Base-by-base conservation (phyloP, 2,888 invertebrate species). In the Cantharis nigra region DNA sequence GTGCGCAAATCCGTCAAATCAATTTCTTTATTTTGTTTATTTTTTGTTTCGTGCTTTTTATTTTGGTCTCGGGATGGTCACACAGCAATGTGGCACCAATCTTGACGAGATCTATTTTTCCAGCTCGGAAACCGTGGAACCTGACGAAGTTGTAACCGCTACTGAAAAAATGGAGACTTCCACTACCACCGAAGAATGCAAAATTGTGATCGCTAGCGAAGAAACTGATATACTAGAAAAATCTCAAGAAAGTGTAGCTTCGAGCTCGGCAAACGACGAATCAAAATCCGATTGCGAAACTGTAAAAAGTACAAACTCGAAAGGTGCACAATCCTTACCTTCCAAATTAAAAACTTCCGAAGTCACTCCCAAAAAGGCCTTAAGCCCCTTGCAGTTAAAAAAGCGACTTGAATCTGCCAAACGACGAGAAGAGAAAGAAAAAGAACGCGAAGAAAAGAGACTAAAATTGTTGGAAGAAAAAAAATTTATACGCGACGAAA, bases 391-490 rank as follows among this genome's bases (percentile, higher is more conserved):
- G 80, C 86, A 92, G 89, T 71, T 91, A 3, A 91, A 91, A 84
- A 93, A 91, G 83, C 91, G 90, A 84, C 77, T 91, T 69, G 91
- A 92, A 84, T 90, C 89, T 14, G 90, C 90, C 7, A 92, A 91
- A 83, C 92, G 90, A 84, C 90, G 87, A 64, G 91, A 91, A 81
- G 91, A 92, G 82, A 89, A 88, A 74, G 89, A 88, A 79, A 89
- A 90, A 73, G 89, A 86, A 76, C 90, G 90, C 77, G 89, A 92
- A 78, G 69, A 72, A 75, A 63, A 85, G 91, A 90, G 79, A 67
- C 75, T 74, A 23, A 85, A 91, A 90, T 79, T 90, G 91, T 82
- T 91, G 86, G 82, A 90, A 85, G 69, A 74, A 69, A 69, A 63
- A 9, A 72, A 71, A 28, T 69, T 71, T 82, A 88, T 85, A 65